These are phyloP conservation scores for Mechanitis messenoides DNA, from an alignment of 2,888 invertebrate species.

Conservation along the genomic window DNA sequence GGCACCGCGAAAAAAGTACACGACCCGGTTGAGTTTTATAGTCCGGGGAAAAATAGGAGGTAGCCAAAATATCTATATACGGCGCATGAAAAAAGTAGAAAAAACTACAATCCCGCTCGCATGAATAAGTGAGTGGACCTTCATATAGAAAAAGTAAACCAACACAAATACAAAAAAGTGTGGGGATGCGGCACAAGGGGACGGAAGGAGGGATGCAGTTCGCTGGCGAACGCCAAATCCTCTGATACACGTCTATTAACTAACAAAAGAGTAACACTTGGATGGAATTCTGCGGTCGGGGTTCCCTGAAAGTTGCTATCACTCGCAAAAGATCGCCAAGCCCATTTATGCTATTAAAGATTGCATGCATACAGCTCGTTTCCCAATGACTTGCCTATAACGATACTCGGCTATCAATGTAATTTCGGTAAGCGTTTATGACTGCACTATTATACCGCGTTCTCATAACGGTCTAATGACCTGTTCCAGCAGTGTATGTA, in stretches of 20 bases:
- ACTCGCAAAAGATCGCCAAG: conserved; percentile 3
- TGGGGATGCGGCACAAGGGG: conserved; percentile 42
- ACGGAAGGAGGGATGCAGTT: conserved; percentile 34
- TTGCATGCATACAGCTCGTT: conserved; percentile 12
- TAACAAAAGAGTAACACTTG: conserved; percentile 28
- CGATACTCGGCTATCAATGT: conserved; percentile 7
- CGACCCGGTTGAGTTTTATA: conserved; percentile 72
- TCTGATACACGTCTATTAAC: conserved; percentile 31
- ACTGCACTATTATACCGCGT: conserved; percentile 4
- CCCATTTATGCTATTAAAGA: conserved; percentile 14
- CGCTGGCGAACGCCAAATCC: conserved; percentile 31
- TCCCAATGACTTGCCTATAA: conserved; percentile 9
- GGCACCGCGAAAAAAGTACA: conserved; percentile 71
- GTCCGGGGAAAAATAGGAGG: conserved; percentile 72
- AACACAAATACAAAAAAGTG: conserved; percentile 54
- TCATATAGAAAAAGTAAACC: conserved; percentile 66
- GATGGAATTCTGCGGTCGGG: conserved; percentile 19
- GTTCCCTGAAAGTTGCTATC: conserved; percentile 13
- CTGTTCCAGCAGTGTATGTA: conserved; percentile 1
- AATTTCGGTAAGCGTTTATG: conserved; percentile 9
- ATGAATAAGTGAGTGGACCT: conserved; percentile 74
- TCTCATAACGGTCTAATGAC: conserved; percentile 3
- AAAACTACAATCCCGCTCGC: conserved; percentile 71
- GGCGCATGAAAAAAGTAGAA: conserved; percentile 64
- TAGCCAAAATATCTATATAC: conserved; percentile 74